A percentile compares a stretch with the other conserved stretches of the same genome.
Evolutionary conservation across 2,113 vertebrate species (phyloP).

Genomic region (Pseudorectes ferrugineus): DNA sequence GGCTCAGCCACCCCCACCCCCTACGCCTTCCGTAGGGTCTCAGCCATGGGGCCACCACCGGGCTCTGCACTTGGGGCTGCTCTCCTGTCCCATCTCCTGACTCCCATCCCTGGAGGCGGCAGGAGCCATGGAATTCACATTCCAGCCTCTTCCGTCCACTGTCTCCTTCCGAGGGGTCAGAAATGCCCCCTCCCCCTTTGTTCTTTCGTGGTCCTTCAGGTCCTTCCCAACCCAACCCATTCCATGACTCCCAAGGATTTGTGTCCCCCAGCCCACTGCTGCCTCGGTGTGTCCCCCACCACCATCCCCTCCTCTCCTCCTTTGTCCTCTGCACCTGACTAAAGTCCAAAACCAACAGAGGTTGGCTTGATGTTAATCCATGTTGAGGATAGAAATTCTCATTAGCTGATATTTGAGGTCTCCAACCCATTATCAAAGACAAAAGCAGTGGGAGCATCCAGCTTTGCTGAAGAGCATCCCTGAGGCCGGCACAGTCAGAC

Average conservation of each 20-base stretch:
- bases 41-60: rapidly evolving
- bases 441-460: neutral
- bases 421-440: neutral
- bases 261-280: rapidly evolving
- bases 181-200: neutral
- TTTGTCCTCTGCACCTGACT: neutral
- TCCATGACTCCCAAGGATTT: neutral
- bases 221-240: neutral
- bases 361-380: rapidly evolving
- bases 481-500: rapidly evolving
- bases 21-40: rapidly evolving
- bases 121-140: neutral
- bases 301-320: neutral
- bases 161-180: neutral
- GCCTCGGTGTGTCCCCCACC: rapidly evolving
- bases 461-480: neutral
- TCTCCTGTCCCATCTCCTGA: rapidly evolving
- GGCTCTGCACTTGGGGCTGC: rapidly evolving
- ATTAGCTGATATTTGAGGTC: neutral
- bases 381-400: rapidly evolving
- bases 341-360: neutral
- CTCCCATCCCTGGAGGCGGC: too few species aligned
- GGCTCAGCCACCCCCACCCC: neutral
- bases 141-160: neutral
- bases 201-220: neutral